Base-by-base conservation (phyloP, 2,113 vertebrate species). In the Dendropsophus ebraccatus region DNA sequence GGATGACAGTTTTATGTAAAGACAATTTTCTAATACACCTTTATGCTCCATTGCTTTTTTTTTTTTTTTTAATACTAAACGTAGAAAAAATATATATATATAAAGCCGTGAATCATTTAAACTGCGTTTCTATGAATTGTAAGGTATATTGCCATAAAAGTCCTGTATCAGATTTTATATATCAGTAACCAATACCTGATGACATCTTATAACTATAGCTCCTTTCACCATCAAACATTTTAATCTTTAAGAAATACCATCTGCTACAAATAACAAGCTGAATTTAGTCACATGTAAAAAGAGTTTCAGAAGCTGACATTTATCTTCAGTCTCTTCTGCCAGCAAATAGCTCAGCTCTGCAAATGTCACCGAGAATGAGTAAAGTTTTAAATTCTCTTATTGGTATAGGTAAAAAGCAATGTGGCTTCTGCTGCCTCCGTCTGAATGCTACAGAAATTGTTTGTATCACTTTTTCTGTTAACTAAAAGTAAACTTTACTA, bases 261-360 rank as follows among this genome's bases (percentile, higher is more conserved):
- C 67, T 80, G 21, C 87, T 82, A 81, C 88, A 50, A 60, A 87
- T 81, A 90, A 88, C 60, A 88, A 88, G 84, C 87, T 81, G 90
- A 90, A 91, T 93, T 90, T 84, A 76, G 69, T 88, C 86, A 73
- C 23, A 45, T 88, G 4, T 13, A 9, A 19, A 86, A 58, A 79
- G 58, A 89, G 60, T 14, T 28, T 11, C 13, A 89, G 87, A 87
- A 92, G 87, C 58, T 82, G 89, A 89, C 92, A 91, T 92, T 94
- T 94, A 91, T 89, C 77, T 87, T 89, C n/a, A 50, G 88, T 88
- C 79, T 80, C 88, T 89, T 30, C 84, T 83, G 83, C 89, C 82
- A 65, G 21, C 14, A 88, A 82, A 91, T 90, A 89, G 75, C 60
- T 89, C 85, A 86, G 87, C 88, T 90, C 76, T 58, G 84, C 87